Percentiles rank a stretch among this genome's conserved stretches.
Conservation (phyloP, 37 sponge, comb jelly and placozoan genomes). For the Petrosia ficiformis region DNA sequence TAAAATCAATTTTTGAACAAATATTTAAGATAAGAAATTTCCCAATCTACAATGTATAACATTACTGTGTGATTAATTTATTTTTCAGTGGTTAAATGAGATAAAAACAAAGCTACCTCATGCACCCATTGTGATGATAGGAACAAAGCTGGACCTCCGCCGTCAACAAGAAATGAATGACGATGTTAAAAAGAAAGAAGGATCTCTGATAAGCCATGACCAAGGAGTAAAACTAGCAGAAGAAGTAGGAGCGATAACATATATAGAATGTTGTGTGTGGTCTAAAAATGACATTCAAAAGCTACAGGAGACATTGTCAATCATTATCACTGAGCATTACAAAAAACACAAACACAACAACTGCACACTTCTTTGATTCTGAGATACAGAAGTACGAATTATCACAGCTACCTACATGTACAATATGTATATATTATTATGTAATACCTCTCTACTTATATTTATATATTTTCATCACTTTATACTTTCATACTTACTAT, state of each 20-base stretch:
- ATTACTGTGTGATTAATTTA: slow-evolving; percentile 1
- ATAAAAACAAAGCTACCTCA: not conserved
- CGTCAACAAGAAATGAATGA: not conserved
- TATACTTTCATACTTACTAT: no score
- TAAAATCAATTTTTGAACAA: no score
- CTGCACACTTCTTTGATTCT: no score
- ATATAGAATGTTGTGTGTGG: not conserved
- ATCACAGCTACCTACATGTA: no score
- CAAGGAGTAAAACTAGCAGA: not conserved
- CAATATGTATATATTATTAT: no score
- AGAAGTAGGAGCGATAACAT: slow-evolving; percentile 6
- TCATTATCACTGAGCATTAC: no score
- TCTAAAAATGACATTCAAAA: not conserved
- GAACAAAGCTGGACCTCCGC: not conserved
- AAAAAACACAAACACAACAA: no score
- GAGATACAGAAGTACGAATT: no score
- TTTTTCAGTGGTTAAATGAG: not conserved
- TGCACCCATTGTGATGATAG: not conserved
- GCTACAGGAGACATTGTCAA: no score
- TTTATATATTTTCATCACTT: no score
- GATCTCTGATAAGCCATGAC: not conserved
- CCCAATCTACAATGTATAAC: not conserved
- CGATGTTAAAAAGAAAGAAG: not conserved
- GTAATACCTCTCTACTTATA: no score
- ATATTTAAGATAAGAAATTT: not conserved